Base-by-base conservation (phyloP, 2,888 invertebrate genomes). In the Stenoptilia bipunctidactyla region DNA sequence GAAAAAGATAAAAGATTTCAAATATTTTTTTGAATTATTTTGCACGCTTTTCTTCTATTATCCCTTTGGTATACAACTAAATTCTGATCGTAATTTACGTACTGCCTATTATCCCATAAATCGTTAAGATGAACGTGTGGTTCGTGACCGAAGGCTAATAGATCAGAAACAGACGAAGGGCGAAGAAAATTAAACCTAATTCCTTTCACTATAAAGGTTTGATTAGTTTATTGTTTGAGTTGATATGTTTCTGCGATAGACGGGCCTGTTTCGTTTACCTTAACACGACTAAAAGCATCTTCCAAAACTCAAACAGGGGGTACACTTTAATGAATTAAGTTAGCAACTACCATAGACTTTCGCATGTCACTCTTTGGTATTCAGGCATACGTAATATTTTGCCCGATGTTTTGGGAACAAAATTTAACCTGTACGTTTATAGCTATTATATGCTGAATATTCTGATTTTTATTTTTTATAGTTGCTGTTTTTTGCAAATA, bases 321-420 rank as follows among this genome's bases (percentile, higher is more conserved):
- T 60, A 58, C 65, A 63, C 67, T 70, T 69, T 77, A 79, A 77
- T 79, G 75, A 80, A 80, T 79, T 73, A 77, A 80, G 77, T 79
- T 80, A 76, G 61, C 53, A 72, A 76, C 70, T 74, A 73, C 53
- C 61, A 50, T 56, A 57, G 58, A 63, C 63, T 59, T 53, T 55
- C 59, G 61, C 55, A 53, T 65, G 71, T 70, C 67, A 68, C 63
- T 65, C 66, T 64, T 61, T 46, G 61, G 58, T 58, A 57, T 56
- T 8, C 20, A 20, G 8, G 20, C 20, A 20, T 20, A 5, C 20
- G 20, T 3, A 20, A 20, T 20, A 20, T 20, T 20, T 20, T 20
- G 8, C n/a, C n/a, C n/a, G n/a, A n/a, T n/a, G n/a, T n/a, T n/a
- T n/a, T n/a, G n/a, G n/a, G n/a, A n/a, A n/a, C n/a, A n/a, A n/a